These are phyloP conservation scores for Andrena cerasifolii DNA, from an alignment of 1,140 invertebrate genomes.

Conservation along the genomic window DNA sequence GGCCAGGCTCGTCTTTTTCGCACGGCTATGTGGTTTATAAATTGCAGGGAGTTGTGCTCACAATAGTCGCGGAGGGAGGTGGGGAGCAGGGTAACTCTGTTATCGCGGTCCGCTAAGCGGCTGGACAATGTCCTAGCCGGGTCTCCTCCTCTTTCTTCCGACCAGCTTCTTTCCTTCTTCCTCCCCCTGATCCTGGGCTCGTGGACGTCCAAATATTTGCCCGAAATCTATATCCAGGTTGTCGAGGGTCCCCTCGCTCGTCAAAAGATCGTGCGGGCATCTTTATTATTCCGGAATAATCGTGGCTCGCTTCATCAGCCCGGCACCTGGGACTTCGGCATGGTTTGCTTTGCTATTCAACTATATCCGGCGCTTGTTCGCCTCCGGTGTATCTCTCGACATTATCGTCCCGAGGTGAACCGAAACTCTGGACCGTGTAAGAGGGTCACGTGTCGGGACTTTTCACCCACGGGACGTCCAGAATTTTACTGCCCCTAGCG, in stretches of 20 bases:
- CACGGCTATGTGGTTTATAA: conserved; percentile 65
- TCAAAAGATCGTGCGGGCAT: conserved; percentile 29
- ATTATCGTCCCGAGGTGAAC: conserved; percentile 20
- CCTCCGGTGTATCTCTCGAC: too few relatives aligned
- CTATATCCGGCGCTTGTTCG: too few relatives aligned
- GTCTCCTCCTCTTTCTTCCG: conserved; percentile 23
- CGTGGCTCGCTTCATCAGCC: conserved; percentile 51
- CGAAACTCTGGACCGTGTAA: too few relatives aligned
- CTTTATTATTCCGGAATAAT: conserved; percentile 64
- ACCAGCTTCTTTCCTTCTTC: conserved; percentile 7
- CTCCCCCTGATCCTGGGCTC: conserved; percentile 44
- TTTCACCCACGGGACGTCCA: too few relatives aligned
- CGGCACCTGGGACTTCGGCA: conserved; percentile 31
- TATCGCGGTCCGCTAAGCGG: conserved; percentile 73
- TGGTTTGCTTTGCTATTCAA: conserved; percentile 39
- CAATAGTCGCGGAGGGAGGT: too few relatives aligned
- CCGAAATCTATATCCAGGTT: conserved; percentile 63
- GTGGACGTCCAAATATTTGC: conserved; percentile 78
- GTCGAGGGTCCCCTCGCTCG: conserved; percentile 17
- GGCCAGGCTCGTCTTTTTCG: conserved; percentile 46
- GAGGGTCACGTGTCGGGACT: too few relatives aligned
- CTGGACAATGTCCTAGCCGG: conserved; percentile 67
- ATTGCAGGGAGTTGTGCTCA: conserved; percentile 63
- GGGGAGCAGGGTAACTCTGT: conserved; percentile 69
- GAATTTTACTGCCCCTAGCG: too few relatives aligned